Base-by-base conservation (phyloP, 2,797 vertebrate genomes). In the Neomorphus geoffroyi region DNA sequence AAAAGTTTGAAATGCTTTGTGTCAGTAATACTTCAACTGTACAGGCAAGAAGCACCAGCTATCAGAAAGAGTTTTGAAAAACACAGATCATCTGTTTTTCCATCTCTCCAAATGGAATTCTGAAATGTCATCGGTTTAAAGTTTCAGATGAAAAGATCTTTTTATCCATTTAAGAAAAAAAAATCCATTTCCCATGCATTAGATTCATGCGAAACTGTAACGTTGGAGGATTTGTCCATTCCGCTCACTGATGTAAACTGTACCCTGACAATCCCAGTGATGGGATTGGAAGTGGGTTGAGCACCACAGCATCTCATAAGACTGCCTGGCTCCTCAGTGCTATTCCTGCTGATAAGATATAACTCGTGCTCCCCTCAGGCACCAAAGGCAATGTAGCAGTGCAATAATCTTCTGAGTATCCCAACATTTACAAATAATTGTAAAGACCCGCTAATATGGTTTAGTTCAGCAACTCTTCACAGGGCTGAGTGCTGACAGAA, bases 401-500 rank as follows among this genome's bases (percentile, higher is more conserved):
- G 86, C 90, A 92, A 65, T 92, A 92, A 93, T 92, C 92, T 96
- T 95, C 90, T 70, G 86, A 91, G 91, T 43, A 93, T 79, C 86
- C 83, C 90, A 92, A 82, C 60, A 93, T 92, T 96, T 95, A 96
- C 94, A 86, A 95, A 93, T 93, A 95, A 96, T 95, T 92, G 60
- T 95, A 94, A 97, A 95, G 90, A 90, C 45, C 90, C 92, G 77
- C 50, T 95, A 94, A 92, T 95, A 77, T 80, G 94, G 85, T 96
- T 96, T 93, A 95, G 92, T 92, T 91, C 91, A 94, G 90, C 80
- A 95, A 26, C 89, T 91, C 87, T 70, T 94, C 89, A 90, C 62
- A 84, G 86, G 15, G 45, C 62, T 79, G 82, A 93, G 73, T 58
- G 66, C 89, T 95, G 92, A 84, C 70, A 88, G 87, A 95, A 88